These are phyloP conservation scores for Mesochorus sp. DNA, from an alignment of 2,888 invertebrate species.

Conservation along the genomic window DNA sequence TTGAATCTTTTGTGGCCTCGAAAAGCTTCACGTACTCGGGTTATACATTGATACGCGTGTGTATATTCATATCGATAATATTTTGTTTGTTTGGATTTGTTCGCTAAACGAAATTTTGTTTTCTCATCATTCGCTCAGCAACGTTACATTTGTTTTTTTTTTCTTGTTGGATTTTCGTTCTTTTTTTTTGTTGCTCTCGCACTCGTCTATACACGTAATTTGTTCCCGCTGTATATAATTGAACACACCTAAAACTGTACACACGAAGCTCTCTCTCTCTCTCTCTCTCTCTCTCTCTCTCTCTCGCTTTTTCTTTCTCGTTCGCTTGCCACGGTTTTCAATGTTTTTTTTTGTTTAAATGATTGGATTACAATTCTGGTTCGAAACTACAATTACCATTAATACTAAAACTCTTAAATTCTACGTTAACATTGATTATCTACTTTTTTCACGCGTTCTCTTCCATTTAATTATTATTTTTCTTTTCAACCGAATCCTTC, in stretches of 20 bases:
- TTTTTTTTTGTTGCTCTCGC: constrained; percentile 42
- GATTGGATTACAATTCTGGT: constrained; percentile 21
- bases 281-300: constrained; percentile 19
- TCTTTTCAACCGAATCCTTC: neutral
- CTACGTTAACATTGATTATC: constrained; percentile 61
- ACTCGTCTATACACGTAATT: constrained; percentile 72
- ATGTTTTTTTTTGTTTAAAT: constrained; percentile 17
- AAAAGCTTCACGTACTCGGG: no score
- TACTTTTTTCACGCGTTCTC: constrained; percentile 38
- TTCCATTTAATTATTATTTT: constrained; percentile 8
- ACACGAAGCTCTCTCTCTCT: constrained; percentile 42
- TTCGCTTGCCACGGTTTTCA: constrained; percentile 15
- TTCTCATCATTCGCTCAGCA: no score
- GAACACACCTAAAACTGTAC: constrained; percentile 75
- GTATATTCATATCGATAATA: neutral
- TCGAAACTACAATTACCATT: constrained; percentile 12
- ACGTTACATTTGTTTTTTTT: neutral
- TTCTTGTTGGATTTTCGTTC: neutral
- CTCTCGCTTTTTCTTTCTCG: constrained; percentile 8
- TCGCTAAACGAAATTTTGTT: neutral
- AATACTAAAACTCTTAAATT: constrained; percentile 47
- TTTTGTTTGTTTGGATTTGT: neutral
- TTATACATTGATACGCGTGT: no score
- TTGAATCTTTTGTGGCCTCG: neutral
- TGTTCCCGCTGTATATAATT: constrained; percentile 78